Base-by-base conservation (phyloP, 2,888 invertebrate species). In the Lasioglossum vierecki region DNA sequence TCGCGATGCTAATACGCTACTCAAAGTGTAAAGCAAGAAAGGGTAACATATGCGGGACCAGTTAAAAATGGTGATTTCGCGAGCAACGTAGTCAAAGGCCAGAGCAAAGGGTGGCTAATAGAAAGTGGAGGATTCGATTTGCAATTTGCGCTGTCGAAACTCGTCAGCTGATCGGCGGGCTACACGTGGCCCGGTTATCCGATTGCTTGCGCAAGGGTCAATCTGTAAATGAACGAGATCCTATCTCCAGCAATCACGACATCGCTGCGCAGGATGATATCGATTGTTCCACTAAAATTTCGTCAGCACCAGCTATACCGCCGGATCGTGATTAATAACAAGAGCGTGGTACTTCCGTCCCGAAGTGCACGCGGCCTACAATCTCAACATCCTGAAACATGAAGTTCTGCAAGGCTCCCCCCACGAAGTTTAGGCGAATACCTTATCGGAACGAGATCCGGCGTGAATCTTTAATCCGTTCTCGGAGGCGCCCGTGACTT, bases 341-440 rank as follows among this genome's bases (percentile, higher is more conserved):
- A 63, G 18, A 63, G 18, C 63, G 30, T 26, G 1, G 30, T 35
- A 35, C 63, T 63, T 63, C 63, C 63, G 63, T 63, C 8, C 18
- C 30, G 63, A 8, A 30, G 35, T 30, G 18, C 63, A 63, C 13
- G 2, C 15, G 0, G 18, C 63, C 63, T 18, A 63, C 63, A 63
- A 63, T 63, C 63, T 63, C 63, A 63, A 63, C 63, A 39, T 22
- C 68, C 68, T 68, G 68, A 11, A 68, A 68, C 35, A 68, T n/a
- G 68, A 39, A 39, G 39, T 11, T 22, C 39, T 22, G 68, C 5
- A 39, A 68, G 68, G 68, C 39, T 22, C 11, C 68, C 30, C 30
- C 11, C 18, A 68, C 39, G 8, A 39, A 60, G 30, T 26, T 76
- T 63, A 63, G 57, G 63, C 63, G 63, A 76, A 76, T 76, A 8